Conservation (phyloP, 2,113 vertebrate species). For the Otolemur garnettii region DNA sequence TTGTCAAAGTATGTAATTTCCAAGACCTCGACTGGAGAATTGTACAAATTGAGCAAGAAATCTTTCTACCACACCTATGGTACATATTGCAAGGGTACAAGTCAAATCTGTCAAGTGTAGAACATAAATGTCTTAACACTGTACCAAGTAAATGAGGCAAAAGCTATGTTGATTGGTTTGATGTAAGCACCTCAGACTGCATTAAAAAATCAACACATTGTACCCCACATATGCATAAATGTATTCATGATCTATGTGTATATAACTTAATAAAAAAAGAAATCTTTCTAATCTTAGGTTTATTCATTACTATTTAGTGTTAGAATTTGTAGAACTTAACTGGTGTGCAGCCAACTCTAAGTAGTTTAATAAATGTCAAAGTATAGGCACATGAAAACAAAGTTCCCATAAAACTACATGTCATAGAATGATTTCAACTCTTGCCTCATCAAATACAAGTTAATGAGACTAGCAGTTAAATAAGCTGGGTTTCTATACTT, state of each 20-base stretch:
- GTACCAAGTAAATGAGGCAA: too few relatives aligned
- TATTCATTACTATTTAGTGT: conserved; percentile 9
- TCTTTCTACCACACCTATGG: neutral
- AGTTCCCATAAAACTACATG: neutral
- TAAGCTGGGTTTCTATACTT: neutral
- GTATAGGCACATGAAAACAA: conserved; percentile 21
- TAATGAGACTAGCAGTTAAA: neutral
- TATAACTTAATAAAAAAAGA: neutral
- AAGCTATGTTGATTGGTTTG: too few relatives aligned
- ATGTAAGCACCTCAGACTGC: too few relatives aligned
- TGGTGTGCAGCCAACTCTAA: neutral
- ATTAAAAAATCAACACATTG: too few relatives aligned
- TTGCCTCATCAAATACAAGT: neutral
- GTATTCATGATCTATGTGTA: too few relatives aligned
- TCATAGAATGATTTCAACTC: neutral
- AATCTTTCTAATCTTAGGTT: conserved; percentile 1
- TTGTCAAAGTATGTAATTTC: conserved; percentile 36
- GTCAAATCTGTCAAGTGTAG: too few relatives aligned
- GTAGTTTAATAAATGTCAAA: conserved; percentile 22
- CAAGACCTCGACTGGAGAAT: conserved; percentile 42
- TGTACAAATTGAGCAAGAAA: conserved; percentile 18
- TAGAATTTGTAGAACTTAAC: neutral
- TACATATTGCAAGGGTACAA: too few relatives aligned
- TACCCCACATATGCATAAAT: too few relatives aligned
- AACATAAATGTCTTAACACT: too few relatives aligned